Conservation (phyloP, 2,888 invertebrate species). For the Coecobrya sp. region DNA sequence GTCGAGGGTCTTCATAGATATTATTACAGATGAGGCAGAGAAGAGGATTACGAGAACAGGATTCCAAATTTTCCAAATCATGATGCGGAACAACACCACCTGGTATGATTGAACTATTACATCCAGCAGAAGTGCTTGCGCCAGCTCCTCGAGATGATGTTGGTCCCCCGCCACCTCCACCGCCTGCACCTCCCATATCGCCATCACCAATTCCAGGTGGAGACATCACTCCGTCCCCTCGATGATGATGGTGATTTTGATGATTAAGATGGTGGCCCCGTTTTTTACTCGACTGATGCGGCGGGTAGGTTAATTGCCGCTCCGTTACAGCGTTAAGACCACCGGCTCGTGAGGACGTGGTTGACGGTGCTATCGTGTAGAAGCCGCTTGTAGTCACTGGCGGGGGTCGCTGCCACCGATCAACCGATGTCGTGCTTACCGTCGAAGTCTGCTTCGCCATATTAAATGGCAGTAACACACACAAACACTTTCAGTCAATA, state of each 20-base stretch:
- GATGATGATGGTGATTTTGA: constrained; percentile 69
- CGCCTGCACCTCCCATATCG: constrained; percentile 58
- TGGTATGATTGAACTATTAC: constrained; percentile 43
- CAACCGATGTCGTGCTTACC: constrained; percentile 78
- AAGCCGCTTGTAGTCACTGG: constrained; percentile 76
- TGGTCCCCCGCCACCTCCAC: constrained; percentile 47
- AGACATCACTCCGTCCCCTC: constrained; percentile 79
- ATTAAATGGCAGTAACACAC: constrained; percentile 42
- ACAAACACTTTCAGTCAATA: constrained; percentile 63
- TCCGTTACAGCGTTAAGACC: constrained; percentile 67
- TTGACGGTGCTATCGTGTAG: constrained; percentile 78
- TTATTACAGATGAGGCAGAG: constrained; percentile 91
- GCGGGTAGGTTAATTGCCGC: constrained; percentile 78
- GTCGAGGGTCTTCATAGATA: constrained; percentile 91
- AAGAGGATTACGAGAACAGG: constrained; percentile 89
- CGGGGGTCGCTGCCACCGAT: constrained; percentile 82
- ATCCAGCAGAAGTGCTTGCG: constrained; percentile 41
- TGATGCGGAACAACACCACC: constrained; percentile 83
- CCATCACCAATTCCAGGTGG: constrained; percentile 79
- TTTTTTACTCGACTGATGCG: constrained; percentile 80
- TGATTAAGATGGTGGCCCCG: constrained; percentile 66
- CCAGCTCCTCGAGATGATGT: constrained; percentile 51
- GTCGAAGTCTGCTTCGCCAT: constrained; percentile 79
- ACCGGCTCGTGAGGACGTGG: constrained; percentile 63
- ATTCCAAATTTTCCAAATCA: constrained; percentile 86